Base-by-base conservation (phyloP, 2,888 invertebrate species). In the Drosophila picticornis region DNA sequence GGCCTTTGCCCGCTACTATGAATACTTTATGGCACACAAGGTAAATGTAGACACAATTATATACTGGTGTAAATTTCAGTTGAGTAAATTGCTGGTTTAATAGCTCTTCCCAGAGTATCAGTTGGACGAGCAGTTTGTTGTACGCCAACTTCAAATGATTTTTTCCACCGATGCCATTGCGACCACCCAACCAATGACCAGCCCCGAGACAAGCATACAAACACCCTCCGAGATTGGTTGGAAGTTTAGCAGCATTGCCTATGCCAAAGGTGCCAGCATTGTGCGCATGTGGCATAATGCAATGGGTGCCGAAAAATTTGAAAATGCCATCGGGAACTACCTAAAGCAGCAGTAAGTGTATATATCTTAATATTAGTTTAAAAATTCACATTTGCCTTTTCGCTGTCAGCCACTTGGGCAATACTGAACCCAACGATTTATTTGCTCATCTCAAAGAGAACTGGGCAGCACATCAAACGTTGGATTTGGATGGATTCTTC, bases 221-320 rank as follows among this genome's bases (percentile, higher is more conserved):
- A 95, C 94, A 10, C 95, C 95, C 0, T 79, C 85, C 0, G 93
- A 96, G 72, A 95, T 96, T 40, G 93, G 93, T 10, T 91, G 88
- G 2, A 94, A 96, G 69, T 95, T 96, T 34, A 94, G 94, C 29
- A 92, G 90, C 3, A 94, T 96, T 63, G 94, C 95, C 1, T 96
- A 96, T 88, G 94, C 94, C 57, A 96, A 97, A 89, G 96, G 95
- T 2, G 94, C 95, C 4, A 93, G 94, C 59, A 88, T 96, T 27
- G 94, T 96, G 48, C 94, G 96, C 82, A 96, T 96, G 96, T 94
- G 96, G 80, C 94, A 95, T 66, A 95, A 96, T 91, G 91, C 94
- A 0, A 93, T 96, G 68, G 95, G 95, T 0, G 88, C 81, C 0
- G 81, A 92, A 0, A 91, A 94, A 11, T 95, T 96, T 83, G 92